These are phyloP conservation scores for Chirona hameri DNA, from an alignment of 2,888 invertebrate species.

Conservation along the genomic window DNA sequence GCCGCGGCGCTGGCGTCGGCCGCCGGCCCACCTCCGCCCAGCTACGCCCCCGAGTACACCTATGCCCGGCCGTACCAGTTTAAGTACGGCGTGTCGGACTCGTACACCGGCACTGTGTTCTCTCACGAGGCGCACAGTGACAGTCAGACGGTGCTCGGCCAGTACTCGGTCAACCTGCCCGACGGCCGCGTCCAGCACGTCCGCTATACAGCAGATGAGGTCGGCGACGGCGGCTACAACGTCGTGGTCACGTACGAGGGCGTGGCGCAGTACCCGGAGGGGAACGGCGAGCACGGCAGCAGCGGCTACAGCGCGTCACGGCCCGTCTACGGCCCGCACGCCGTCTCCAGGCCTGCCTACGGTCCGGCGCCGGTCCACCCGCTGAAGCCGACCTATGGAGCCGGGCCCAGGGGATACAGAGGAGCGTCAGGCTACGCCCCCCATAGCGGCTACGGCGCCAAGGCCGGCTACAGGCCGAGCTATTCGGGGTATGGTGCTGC, in stretches of 20 bases:
- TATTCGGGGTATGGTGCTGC: no score
- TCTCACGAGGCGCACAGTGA: slow-evolving; percentile 35
- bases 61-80: slow-evolving; percentile 33
- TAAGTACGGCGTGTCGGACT: slow-evolving; percentile 36
- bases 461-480: not conserved
- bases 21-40: not conserved
- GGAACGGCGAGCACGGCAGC: not conserved
- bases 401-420: not conserved
- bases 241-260: slow-evolving; percentile 39
- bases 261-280: slow-evolving; percentile 35
- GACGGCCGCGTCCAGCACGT: slow-evolving; percentile 39
- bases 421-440: not conserved
- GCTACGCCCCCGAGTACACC: slow-evolving; percentile 4
- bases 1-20: not conserved
- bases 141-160: slow-evolving; percentile 36
- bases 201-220: slow-evolving; percentile 34
- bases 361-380: not conserved
- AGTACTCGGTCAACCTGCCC: slow-evolving; percentile 38
- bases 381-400: not conserved
- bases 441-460: not conserved
- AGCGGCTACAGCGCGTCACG: not conserved
- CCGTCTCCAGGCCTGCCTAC: not conserved
- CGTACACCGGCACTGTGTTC: slow-evolving; percentile 34
- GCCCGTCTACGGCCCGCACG: not conserved
- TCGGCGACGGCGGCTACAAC: slow-evolving; percentile 35